phyloP scores from a whole-genome alignment of 2,113 vertebrate genomes.

The Dipodomys spectabilis region DNA sequence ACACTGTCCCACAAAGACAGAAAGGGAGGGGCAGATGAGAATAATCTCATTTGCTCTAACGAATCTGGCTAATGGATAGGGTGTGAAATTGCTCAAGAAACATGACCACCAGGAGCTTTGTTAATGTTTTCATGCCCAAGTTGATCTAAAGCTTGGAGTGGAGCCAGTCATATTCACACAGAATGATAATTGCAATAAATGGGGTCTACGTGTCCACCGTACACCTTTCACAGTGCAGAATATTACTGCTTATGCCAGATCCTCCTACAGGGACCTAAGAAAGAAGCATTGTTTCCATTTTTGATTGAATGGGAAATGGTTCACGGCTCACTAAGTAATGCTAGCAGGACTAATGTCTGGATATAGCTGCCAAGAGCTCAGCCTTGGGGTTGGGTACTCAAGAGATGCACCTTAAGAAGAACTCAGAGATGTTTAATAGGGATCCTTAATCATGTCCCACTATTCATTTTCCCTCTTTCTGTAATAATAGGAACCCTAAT shows the following conservation, averaged over 20 bases:
- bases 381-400: neutral
- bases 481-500: neutral
- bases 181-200: conserved; percentile 24
- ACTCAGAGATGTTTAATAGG: neutral
- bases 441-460: neutral
- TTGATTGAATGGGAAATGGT: neutral
- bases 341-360: neutral
- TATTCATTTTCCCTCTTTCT: neutral
- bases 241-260: neutral
- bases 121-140: conserved; percentile 68
- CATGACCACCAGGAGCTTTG: conserved; percentile 40
- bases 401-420: neutral
- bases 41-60: conserved; percentile 76
- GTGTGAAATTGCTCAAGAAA: conserved; percentile 78
- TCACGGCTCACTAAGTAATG: neutral
- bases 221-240: neutral
- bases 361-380: neutral
- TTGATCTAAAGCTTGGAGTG: conserved; percentile 55
- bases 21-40: conserved; percentile 78
- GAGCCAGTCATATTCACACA: neutral
- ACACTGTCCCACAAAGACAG: conserved; percentile 43
- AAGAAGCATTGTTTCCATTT: neutral
- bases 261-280: neutral
- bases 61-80: conserved; percentile 79
- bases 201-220: neutral